Evolutionary conservation across 35 echinoderm and acorn worm species (phyloP).

Genomic region (Apostichopus parvimensis): DNA sequence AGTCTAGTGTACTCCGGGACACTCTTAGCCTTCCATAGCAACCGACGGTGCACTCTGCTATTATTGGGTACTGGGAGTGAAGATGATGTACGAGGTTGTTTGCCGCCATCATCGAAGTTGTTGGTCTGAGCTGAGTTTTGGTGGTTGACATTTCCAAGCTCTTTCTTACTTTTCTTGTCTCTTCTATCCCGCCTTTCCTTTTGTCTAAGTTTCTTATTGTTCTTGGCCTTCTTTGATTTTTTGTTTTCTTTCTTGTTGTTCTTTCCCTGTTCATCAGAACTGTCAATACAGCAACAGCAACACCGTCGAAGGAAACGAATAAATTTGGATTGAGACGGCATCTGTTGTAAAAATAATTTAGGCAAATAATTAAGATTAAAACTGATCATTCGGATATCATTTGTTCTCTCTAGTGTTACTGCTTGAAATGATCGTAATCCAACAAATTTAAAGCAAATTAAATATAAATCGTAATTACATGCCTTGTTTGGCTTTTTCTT

Average conservation of each 20-base stretch:
- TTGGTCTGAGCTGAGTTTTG: not conserved
- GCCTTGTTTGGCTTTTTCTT: no score
- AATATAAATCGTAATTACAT: no score
- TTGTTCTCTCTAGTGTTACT: no score
- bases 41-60: not conserved
- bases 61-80: not conserved
- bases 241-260: not conserved
- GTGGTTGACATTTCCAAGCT: not conserved
- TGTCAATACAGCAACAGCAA: not conserved
- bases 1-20: no score
- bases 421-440: no score
- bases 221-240: not conserved
- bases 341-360: not conserved
- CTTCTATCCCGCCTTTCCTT: not conserved
- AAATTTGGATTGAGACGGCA: conserved; percentile 24
- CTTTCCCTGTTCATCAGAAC: not conserved
- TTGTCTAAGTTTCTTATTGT: not conserved
- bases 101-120: not conserved
- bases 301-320: not conserved
- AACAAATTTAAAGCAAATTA: no score
- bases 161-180: not conserved
- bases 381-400: no score
- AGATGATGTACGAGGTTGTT: not conserved
- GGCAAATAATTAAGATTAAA: not conserved
- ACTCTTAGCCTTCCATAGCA: no score